Base-by-base conservation (phyloP, 2,888 invertebrate species). In the Andrena flavipes region DNA sequence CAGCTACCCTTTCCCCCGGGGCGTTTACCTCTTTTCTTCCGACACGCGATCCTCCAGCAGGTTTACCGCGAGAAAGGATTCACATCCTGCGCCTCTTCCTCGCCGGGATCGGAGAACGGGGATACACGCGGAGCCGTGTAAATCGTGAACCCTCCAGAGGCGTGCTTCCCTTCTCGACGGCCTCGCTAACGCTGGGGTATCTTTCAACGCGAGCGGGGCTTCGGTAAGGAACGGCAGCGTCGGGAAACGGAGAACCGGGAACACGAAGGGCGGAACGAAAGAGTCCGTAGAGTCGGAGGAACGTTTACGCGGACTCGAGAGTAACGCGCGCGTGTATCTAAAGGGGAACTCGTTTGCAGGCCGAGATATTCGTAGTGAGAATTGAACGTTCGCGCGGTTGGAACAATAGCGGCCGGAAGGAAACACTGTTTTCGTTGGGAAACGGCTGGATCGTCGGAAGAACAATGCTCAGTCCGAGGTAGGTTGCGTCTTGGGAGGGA, bases 391-490 rank as follows among this genome's bases (percentile, higher is more conserved):
- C 63, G 60, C 48, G 20, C 2, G 13, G 42, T 4, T 20, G 60
- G 13, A 26, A 82, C 84, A 60, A 80, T 70, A 42, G 60, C 26
- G 20, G 16, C 42, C 54, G 54, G 51, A 16, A 49, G 26, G 20
- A 30, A 75, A 64, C 20, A 64, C 3, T 42, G 30, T 79, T 83
- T 71, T 67, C 49, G 51, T 54, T 51, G 35, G 59, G 29, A 54
- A 54, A 62, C 73, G 70, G 67, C 64, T 54, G 77, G 71, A 64
- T 71, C 54, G 83, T 74, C 60, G 60, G 20, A 64, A 63, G 75
- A 84, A 84, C 85, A 87, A 87, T 85, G 30, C 68, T 49, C 51
- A 10, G 7, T 8, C n/a, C 67, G 20, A n/a, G 51, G 64, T 64
- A 71, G 75, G 65, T 74, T 72, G 68, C 74, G 56, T 48, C 60